Evolutionary conservation across 2,113 vertebrate species (phyloP).

Genomic region (Salminus brasiliensis): DNA sequence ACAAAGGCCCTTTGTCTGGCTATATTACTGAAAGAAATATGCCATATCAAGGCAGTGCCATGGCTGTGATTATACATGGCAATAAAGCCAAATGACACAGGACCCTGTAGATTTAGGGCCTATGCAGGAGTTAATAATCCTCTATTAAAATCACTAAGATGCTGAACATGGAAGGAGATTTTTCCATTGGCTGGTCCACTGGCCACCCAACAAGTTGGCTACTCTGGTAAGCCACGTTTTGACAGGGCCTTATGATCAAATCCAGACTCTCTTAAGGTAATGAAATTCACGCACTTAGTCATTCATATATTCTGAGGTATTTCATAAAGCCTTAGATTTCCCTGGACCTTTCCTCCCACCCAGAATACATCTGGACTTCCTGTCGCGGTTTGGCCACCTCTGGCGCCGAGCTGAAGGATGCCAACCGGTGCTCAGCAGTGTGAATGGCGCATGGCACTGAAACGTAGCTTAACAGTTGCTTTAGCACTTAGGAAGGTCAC

Average conservation of each 20-base stretch:
- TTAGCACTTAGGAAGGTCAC: not conserved
- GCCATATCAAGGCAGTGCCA: slow-evolving; percentile 11
- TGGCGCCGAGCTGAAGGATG: not conserved
- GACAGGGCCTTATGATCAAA: slow-evolving; percentile 34
- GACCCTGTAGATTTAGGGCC: slow-evolving; percentile 36
- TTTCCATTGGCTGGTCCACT: slow-evolving; percentile 13
- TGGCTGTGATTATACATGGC: slow-evolving; percentile 45
- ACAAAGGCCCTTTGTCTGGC: slow-evolving; percentile 39
- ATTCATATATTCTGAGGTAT: slow-evolving; percentile 34
- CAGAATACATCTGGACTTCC: slow-evolving; percentile 38
- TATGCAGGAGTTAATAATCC: slow-evolving; percentile 38
- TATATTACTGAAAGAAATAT: slow-evolving; percentile 1
- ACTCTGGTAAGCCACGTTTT: slow-evolving; percentile 31
- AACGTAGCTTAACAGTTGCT: not conserved
- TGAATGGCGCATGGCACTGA: not conserved
- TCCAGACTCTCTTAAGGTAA: slow-evolving; percentile 42
- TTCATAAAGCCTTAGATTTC: slow-evolving; percentile 34
- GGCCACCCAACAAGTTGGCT: slow-evolving; percentile 25
- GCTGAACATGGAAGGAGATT: slow-evolving; percentile 28
- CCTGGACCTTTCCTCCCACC: slow-evolving; percentile 15
- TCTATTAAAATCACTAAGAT: slow-evolving; percentile 42
- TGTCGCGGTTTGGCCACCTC: slow-evolving; percentile 11
- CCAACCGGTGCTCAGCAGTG: slow-evolving; percentile 6
- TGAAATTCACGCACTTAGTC: slow-evolving; percentile 31
- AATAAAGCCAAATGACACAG: slow-evolving; percentile 23